Conservation (phyloP, 2,888 invertebrate genomes). For the Drosophila quinaria region DNA sequence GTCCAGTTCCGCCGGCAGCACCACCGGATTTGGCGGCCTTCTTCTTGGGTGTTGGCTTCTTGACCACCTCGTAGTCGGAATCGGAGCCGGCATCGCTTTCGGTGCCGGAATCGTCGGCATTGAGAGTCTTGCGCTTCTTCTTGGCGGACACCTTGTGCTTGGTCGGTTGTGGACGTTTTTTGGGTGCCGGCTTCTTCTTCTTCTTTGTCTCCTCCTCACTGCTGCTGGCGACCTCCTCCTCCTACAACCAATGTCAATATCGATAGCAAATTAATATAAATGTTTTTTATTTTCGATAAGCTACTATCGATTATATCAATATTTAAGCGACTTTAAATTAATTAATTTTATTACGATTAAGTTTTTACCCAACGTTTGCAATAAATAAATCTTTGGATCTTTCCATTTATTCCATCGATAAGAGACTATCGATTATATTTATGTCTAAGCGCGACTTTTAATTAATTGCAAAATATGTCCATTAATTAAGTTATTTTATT, state of each 20-base stretch:
- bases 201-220: conserved; percentile 73
- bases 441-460: too few relatives aligned
- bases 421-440: too few relatives aligned
- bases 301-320: too few relatives aligned
- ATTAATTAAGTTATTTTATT: too few relatives aligned
- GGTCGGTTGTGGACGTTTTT: conserved; percentile 82
- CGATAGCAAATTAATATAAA: too few relatives aligned
- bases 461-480: too few relatives aligned
- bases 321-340: too few relatives aligned
- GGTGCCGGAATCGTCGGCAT: conserved; percentile 81
- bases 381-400: too few relatives aligned
- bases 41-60: conserved; percentile 74
- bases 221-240: conserved; percentile 72
- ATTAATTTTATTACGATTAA: too few relatives aligned
- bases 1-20: conserved; percentile 85
- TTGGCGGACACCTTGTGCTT: conserved; percentile 81
- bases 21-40: conserved; percentile 53
- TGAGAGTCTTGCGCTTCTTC: conserved; percentile 83
- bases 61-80: conserved; percentile 83
- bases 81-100: conserved; percentile 83
- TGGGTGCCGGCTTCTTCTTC: conserved; percentile 71
- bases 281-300: too few relatives aligned
- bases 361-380: too few relatives aligned
- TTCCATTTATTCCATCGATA: too few relatives aligned
- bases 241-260: conserved; percentile 22